Evolutionary conservation across 2,797 vertebrate genomes (phyloP).

Genomic region (Moxostoma hubbsi): DNA sequence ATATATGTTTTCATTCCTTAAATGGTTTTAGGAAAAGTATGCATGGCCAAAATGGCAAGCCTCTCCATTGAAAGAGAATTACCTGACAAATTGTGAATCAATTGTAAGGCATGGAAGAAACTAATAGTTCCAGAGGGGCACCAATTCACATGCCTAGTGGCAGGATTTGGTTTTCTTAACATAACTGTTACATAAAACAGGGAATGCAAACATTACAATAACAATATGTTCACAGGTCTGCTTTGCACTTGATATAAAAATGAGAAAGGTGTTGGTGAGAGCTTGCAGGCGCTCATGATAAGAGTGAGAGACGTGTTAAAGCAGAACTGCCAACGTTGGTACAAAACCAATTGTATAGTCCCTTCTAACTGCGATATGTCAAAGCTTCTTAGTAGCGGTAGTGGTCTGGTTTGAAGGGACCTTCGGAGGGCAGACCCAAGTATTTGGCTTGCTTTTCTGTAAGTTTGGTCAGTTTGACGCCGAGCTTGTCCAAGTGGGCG

Average conservation of each 20-base stretch:
- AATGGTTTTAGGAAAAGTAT: slow-evolving; percentile 17
- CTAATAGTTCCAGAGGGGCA: neutral
- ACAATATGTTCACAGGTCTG: neutral
- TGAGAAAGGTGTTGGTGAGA: slow-evolving; percentile 15
- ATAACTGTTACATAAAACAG: slow-evolving; percentile 18
- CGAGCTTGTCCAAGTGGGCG: slow-evolving; percentile 93
- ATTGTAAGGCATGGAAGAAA: slow-evolving; percentile 1
- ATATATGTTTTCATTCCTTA: neutral
- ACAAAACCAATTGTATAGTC: slow-evolving; percentile 10
- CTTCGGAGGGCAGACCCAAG: slow-evolving; percentile 84
- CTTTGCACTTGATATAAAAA: slow-evolving; percentile 6
- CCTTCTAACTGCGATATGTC: neutral
- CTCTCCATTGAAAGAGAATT: neutral
- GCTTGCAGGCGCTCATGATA: neutral
- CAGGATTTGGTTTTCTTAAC: neutral
- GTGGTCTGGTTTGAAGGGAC: slow-evolving; percentile 97
- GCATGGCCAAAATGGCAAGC: neutral
- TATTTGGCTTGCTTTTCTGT: slow-evolving; percentile 92
- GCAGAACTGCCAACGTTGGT: neutral
- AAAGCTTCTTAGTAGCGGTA: slow-evolving; percentile 89
- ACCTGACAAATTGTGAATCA: neutral
- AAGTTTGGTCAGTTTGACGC: slow-evolving; percentile 94
- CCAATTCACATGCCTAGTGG: neutral
- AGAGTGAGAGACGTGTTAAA: slow-evolving; percentile 6
- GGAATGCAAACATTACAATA: slow-evolving; percentile 9